phyloP scores from a whole-genome alignment of 2,797 vertebrate genomes.

The Cygnus olor region DNA sequence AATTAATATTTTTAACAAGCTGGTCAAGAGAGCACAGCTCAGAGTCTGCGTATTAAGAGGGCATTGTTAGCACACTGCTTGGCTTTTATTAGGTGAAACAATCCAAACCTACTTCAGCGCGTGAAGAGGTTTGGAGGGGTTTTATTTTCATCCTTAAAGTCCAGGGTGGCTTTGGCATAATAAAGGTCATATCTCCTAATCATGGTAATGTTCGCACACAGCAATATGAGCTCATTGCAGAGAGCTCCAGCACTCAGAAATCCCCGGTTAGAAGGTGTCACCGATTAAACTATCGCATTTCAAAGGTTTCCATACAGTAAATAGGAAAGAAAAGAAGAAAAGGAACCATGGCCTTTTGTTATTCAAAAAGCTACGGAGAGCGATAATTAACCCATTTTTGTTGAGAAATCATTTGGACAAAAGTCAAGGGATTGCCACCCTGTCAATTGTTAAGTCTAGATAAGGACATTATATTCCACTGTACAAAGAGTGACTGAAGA shows the following conservation, averaged over 20 bases:
- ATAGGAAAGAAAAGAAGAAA: slow-evolving; percentile 88
- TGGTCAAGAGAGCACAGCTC: slow-evolving; percentile 48
- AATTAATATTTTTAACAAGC: slow-evolving; percentile 68
- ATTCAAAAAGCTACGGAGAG: slow-evolving; percentile 89
- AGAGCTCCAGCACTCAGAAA: slow-evolving; percentile 80
- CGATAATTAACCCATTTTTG: slow-evolving; percentile 93
- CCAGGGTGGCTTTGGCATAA: slow-evolving; percentile 82
- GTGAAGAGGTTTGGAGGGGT: slow-evolving; percentile 73
- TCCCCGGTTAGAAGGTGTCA: slow-evolving; percentile 83
- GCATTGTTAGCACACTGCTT: slow-evolving; percentile 65
- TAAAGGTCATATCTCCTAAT: slow-evolving; percentile 83
- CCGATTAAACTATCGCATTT: slow-evolving; percentile 87
- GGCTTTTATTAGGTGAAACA: slow-evolving; percentile 80
- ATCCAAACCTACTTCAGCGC: slow-evolving; percentile 73
- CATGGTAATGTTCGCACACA: slow-evolving; percentile 79
- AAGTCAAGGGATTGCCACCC: slow-evolving; percentile 86
- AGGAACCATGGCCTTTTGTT: slow-evolving; percentile 92
- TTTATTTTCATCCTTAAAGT: slow-evolving; percentile 79
- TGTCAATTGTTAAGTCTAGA: slow-evolving; percentile 84
- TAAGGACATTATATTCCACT: slow-evolving; percentile 83
- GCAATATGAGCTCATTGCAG: slow-evolving; percentile 82
- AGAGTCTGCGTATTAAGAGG: slow-evolving; percentile 58
- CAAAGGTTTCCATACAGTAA: slow-evolving; percentile 85
- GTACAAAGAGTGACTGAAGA: slow-evolving; percentile 81
- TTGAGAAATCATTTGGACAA: slow-evolving; percentile 86